Evolutionary conservation across 2,797 vertebrate genomes (phyloP).

Genomic region (Discoglossus pictus): DNA sequence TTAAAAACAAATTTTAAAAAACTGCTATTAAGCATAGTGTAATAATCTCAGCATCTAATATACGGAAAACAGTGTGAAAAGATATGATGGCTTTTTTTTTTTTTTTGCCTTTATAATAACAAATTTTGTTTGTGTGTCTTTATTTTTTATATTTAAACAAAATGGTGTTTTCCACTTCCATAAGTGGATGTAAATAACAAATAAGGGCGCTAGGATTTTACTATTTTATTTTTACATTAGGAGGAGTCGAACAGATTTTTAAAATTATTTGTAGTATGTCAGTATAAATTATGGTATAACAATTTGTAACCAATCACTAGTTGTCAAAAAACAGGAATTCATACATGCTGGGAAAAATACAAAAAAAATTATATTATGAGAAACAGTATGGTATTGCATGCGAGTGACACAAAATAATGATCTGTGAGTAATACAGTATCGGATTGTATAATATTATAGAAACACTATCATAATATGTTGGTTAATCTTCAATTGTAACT

Average conservation of each 20-base stretch:
- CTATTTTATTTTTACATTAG: neutral
- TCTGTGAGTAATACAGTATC: no score
- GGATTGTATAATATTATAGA: no score
- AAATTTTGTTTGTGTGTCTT: neutral
- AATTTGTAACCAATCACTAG: neutral
- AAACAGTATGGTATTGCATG: neutral
- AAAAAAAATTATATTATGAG: neutral
- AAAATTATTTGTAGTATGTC: neutral
- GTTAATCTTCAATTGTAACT: constrained; percentile 53
- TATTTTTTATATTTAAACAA: constrained; percentile 37
- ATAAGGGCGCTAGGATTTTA: constrained; percentile 4
- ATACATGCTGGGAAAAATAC: neutral
- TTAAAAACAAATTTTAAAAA: constrained; percentile 4
- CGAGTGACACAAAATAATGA: neutral
- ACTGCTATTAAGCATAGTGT: no score
- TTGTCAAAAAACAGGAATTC: neutral
- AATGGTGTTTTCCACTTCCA: constrained; percentile 8
- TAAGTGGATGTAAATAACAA: constrained; percentile 7
- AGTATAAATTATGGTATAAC: constrained; percentile 1
- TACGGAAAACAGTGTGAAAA: no score
- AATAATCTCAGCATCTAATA: no score
- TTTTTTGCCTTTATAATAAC: neutral
- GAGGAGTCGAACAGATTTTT: no score
- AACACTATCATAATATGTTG: constrained; percentile 44
- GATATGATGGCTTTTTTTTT: no score